A percentile compares a stretch with the other conserved stretches of the same genome.
phyloP scores from a whole-genome alignment of 2,113 vertebrate species.

The Nannospalax galili region DNA sequence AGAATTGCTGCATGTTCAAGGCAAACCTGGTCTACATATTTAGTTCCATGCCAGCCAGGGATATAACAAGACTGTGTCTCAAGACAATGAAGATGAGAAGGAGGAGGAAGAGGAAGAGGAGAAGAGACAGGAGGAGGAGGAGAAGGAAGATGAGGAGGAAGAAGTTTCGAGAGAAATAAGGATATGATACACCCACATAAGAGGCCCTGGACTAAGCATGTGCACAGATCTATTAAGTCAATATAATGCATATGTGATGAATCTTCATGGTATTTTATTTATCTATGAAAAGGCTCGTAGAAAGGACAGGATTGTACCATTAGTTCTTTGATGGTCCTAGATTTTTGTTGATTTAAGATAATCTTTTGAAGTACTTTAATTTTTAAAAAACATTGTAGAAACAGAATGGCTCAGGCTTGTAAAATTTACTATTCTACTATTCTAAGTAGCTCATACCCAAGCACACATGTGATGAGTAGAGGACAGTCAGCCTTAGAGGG shows the following conservation, averaged over 20 bases:
- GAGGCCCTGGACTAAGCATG: background rate
- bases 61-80: background rate
- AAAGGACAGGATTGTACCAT: background rate
- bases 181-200: background rate
- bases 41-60: background rate
- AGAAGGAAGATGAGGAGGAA: background rate
- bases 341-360: constrained; percentile 8
- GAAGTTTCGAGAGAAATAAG: too few species aligned
- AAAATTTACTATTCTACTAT: too few species aligned
- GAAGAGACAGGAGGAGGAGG: too few species aligned
- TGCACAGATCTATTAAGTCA: background rate
- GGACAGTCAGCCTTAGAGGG: background rate
- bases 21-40: background rate
- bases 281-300: background rate
- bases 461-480: background rate
- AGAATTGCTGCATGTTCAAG: background rate
- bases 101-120: too few species aligned
- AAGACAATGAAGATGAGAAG: too few species aligned
- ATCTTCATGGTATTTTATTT: background rate
- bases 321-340: background rate
- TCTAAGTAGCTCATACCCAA: too few species aligned
- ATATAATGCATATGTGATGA: background rate
- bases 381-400: too few species aligned
- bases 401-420: too few species aligned
- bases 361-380: background rate